These are phyloP conservation scores for Chorisops tibialis DNA, from an alignment of 2,888 invertebrate species.

Conservation along the genomic window DNA sequence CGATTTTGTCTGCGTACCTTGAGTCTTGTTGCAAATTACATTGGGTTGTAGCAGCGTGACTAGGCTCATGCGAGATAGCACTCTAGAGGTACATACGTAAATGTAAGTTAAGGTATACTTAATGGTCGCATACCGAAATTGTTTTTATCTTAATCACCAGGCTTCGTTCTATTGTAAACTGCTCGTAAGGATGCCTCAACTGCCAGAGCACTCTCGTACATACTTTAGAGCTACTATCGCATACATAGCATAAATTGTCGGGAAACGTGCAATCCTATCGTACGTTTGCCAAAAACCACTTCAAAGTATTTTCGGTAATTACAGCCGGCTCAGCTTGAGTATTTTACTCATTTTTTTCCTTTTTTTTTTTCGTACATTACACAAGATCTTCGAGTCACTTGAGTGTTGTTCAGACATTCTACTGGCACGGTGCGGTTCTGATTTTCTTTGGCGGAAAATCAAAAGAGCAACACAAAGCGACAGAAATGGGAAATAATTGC, in stretches of 20 bases:
- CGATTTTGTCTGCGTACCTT: too few species aligned
- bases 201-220: too few species aligned
- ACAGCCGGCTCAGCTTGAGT: slow-evolving; percentile 6
- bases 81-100: too few species aligned
- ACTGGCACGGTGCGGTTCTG: background rate
- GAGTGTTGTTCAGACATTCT: too few species aligned
- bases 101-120: too few species aligned
- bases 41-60: too few species aligned
- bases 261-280: slow-evolving; percentile 10
- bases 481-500: slow-evolving; percentile 18
- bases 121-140: too few species aligned
- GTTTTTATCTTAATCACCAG: too few species aligned
- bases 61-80: too few species aligned
- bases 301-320: slow-evolving; percentile 20
- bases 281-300: slow-evolving; percentile 20
- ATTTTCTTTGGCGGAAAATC: background rate
- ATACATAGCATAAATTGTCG: slow-evolving; percentile 12
- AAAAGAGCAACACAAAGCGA: background rate
- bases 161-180: too few species aligned
- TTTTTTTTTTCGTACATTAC: background rate
- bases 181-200: too few species aligned
- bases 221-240: background rate
- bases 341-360: background rate
- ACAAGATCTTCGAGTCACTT: background rate
- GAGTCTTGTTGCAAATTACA: too few species aligned